These are phyloP conservation scores for Chaenogobius annularis DNA, from an alignment of 2,113 vertebrate species.

Conservation along the genomic window DNA sequence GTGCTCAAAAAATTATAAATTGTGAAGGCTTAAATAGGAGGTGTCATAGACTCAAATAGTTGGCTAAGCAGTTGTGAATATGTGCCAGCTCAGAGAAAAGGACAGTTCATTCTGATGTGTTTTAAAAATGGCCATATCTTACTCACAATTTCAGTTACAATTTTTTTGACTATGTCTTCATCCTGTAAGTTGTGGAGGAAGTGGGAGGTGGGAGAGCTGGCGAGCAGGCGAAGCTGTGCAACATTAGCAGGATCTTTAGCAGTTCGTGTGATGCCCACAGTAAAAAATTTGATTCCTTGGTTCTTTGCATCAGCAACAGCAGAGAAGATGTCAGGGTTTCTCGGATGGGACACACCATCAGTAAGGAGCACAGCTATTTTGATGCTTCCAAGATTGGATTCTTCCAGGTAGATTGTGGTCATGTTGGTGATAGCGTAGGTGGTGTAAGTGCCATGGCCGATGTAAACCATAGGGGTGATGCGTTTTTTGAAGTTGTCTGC, in stretches of 20 bases:
- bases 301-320: slow-evolving; percentile 87
- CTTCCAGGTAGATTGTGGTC: slow-evolving; percentile 84
- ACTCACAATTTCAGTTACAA: slow-evolving; percentile 86
- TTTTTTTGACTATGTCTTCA: slow-evolving; percentile 76
- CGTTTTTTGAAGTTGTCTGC: slow-evolving; percentile 81
- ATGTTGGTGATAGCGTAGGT: slow-evolving; percentile 93
- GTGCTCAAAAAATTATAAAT: slow-evolving; percentile 3
- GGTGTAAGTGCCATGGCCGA: slow-evolving; percentile 90
- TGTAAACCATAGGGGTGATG: slow-evolving; percentile 81
- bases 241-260: slow-evolving; percentile 83
- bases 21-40: slow-evolving; percentile 16
- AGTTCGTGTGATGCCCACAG: slow-evolving; percentile 83
- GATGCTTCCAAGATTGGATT: slow-evolving; percentile 77
- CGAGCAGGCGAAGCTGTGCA: slow-evolving; percentile 82
- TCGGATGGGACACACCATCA: slow-evolving; percentile 85
- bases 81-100: slow-evolving; percentile 25
- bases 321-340: slow-evolving; percentile 91
- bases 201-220: slow-evolving; percentile 81
- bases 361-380: slow-evolving; percentile 85
- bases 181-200: slow-evolving; percentile 88
- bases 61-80: slow-evolving; percentile 41
- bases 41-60: slow-evolving; percentile 23
- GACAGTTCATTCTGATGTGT: slow-evolving; percentile 13
- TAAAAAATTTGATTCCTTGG: slow-evolving; percentile 87
- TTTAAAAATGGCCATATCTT: slow-evolving; percentile 35